A percentile compares a stretch with the other conserved stretches of the same genome.
phyloP scores from a whole-genome alignment of 2,797 vertebrate species.

The Siniperca obscura region DNA sequence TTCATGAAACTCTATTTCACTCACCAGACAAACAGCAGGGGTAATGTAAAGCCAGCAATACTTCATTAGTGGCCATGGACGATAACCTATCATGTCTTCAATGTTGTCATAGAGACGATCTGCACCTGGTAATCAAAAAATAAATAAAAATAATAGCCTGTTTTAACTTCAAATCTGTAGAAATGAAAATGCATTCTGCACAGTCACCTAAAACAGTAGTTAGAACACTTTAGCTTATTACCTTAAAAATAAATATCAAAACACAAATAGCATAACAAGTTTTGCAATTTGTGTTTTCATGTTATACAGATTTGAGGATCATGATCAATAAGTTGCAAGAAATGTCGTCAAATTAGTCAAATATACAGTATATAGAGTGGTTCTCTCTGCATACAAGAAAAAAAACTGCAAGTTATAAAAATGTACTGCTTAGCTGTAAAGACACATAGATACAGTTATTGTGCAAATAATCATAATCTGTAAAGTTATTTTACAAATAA shows the following conservation, averaged over 20 bases:
- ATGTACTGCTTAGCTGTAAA: background rate
- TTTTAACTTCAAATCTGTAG: background rate
- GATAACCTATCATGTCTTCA: slow-evolving; percentile 82
- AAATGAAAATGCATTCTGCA: background rate
- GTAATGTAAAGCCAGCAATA: slow-evolving; percentile 81
- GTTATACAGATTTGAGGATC: background rate
- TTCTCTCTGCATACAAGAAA: background rate
- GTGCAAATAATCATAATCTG: background rate
- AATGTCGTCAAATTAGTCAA: too few relatives aligned
- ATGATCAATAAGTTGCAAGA: background rate
- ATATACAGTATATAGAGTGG: background rate
- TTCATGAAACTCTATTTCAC: slow-evolving; percentile 31
- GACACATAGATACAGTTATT: background rate
- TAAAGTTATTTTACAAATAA: background rate
- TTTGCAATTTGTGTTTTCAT: too few relatives aligned
- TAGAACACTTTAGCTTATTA: background rate
- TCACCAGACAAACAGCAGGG: slow-evolving; percentile 77
- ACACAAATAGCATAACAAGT: too few relatives aligned
- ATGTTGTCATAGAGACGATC: slow-evolving; percentile 80
- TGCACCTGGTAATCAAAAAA: slow-evolving; percentile 62
- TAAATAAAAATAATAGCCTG: background rate
- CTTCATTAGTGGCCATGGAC: slow-evolving; percentile 76
- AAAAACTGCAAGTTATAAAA: background rate
- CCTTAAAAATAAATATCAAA: too few relatives aligned
- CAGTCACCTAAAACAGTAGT: background rate